A percentile compares a stretch with the other conserved stretches of the same genome.
phyloP scores from a whole-genome alignment of 1,140 invertebrate species.

The Eufriesea mexicana region DNA sequence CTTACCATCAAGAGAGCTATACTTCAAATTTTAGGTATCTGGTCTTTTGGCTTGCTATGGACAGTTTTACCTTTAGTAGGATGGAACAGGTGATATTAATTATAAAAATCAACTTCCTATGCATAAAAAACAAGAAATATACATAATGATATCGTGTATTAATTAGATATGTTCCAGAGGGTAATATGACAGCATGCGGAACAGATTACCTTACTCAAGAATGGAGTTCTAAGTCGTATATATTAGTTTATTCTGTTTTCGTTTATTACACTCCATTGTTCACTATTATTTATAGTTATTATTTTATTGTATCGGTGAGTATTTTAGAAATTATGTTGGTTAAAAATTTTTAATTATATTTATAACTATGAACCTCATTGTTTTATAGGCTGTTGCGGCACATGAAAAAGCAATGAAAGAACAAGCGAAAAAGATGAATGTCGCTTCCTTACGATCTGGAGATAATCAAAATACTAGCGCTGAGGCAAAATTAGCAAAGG shows the following conservation, averaged over 20 bases:
- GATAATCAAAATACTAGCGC: conserved; percentile 87
- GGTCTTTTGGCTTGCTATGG: conserved; percentile 87
- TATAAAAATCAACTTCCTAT: background rate
- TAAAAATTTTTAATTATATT: background rate
- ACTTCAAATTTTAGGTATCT: conserved; percentile 87
- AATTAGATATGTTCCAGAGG: conserved; percentile 90
- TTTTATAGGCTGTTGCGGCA: conserved; percentile 86
- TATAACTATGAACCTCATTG: background rate
- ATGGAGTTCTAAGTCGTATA: conserved; percentile 86
- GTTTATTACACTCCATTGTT: conserved; percentile 89
- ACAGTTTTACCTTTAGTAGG: conserved; percentile 89
- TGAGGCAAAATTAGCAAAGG: conserved; percentile 90
- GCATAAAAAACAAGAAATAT: background rate
- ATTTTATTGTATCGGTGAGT: conserved; percentile 85
- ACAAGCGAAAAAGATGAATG: conserved; percentile 93
- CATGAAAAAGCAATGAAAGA: conserved; percentile 92
- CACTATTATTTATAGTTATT: conserved; percentile 90
- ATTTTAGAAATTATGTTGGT: background rate
- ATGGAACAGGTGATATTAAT: conserved; percentile 84
- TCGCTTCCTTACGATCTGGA: conserved; percentile 88
- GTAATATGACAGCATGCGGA: conserved; percentile 92
- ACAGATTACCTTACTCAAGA: conserved; percentile 90
- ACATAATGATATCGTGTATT: background rate
- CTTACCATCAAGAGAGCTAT: conserved; percentile 87
- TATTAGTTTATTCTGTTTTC: conserved; percentile 87